Conservation (phyloP, 2,888 invertebrate species). For the Stegophylla sp. region DNA sequence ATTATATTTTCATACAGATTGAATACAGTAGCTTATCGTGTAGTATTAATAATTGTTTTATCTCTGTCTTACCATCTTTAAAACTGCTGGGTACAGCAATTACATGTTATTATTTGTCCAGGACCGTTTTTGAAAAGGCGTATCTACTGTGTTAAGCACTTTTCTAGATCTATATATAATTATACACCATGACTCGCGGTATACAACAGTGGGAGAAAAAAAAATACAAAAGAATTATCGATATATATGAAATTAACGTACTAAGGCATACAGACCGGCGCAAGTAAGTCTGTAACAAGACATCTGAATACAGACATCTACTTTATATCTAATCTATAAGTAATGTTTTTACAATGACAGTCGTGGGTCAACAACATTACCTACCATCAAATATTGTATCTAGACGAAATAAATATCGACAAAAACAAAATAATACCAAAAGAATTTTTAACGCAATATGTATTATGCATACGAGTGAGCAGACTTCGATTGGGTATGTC, state of each 20-base stretch:
- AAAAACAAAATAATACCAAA: neutral
- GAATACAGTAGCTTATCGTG: conserved; percentile 53
- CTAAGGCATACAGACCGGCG: neutral
- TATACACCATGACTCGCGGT: conserved; percentile 50
- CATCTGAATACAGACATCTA: neutral
- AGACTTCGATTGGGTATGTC: too few relatives aligned
- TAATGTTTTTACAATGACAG: neutral
- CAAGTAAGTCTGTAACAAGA: neutral
- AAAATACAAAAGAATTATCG: conserved; percentile 40
- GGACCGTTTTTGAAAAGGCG: conserved; percentile 11
- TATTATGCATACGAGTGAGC: too few relatives aligned
- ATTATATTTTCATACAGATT: conserved; percentile 37
- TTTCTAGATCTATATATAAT: conserved; percentile 44
- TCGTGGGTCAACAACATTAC: conserved; percentile 3
- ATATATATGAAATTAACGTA: conserved; percentile 40
- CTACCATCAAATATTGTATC: neutral
- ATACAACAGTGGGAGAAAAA: conserved; percentile 30
- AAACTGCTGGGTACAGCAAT: conserved; percentile 34
- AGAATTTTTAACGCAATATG: neutral
- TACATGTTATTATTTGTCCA: conserved; percentile 34
- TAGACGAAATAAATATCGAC: neutral
- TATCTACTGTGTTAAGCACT: neutral
- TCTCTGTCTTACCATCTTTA: conserved; percentile 15
- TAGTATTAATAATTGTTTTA: conserved; percentile 53
- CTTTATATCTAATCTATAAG: neutral